Base-by-base conservation (phyloP, 2,888 invertebrate species). In the Chydorus sphaericus region DNA sequence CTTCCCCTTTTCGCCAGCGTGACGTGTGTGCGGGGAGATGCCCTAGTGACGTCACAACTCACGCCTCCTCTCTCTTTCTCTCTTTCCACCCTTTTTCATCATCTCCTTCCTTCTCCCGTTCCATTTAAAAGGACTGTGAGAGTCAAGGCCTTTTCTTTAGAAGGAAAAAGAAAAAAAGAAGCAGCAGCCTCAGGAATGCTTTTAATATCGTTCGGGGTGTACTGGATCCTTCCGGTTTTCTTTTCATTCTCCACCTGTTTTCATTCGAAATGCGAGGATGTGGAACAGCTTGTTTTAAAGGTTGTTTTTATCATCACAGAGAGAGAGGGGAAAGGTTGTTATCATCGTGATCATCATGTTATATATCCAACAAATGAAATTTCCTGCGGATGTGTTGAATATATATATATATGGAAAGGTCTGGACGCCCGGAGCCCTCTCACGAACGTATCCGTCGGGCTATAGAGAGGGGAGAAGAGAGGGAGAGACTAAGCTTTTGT, bases 311-410 rank as follows among this genome's bases (percentile, higher is more conserved):
- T 7, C 20, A 16, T 38, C 38, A 11, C 4, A 11, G n/a, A 37
- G 18, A 37, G 5, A 38, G 38, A 38, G 16, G 36, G 5, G 20
- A 16, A 39, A 39, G 4, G 8, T 44, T 26, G 44, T 23, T 44
- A 14, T 26, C 28, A 28, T 44, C 28, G 44, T 44, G 44, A n/a
- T 44, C 44, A 44, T 44, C 28, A 14, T 23, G 14, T 44, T 44
- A 26, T 23, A 26, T 44, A 44, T 44, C 44, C 18, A 14, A 44
- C 44, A 44, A 44, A 23, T 44, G 44, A 44, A 44, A 44, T 44
- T 44, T 44, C 44, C 44, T 44, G 44, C 44, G 44, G 44, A 44
- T 44, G 44, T 44, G 44, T 44, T n/a, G n/a, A n/a, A n/a, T n/a
- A n/a, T n/a, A n/a, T n/a, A n/a, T n/a, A n/a, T n/a, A n/a, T n/a